A percentile compares a stretch with the other conserved stretches of the same genome.
Conservation (phyloP, 2,113 vertebrate species). For the human region DNA sequence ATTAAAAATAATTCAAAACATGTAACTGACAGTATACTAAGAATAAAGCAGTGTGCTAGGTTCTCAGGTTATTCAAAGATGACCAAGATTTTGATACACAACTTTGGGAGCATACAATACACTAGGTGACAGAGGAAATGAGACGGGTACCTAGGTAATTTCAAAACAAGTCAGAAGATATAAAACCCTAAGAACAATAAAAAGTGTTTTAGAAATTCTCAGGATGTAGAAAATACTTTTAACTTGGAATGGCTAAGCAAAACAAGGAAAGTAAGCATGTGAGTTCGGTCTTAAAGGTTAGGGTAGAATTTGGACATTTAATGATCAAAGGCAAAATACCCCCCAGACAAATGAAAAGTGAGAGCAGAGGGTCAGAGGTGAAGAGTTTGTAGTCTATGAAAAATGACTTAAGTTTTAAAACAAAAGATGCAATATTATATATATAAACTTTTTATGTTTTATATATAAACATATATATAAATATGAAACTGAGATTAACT, state of each 20-base stretch:
- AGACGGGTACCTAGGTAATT: neutral
- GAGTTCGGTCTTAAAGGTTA: neutral
- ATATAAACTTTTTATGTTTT: too few relatives aligned
- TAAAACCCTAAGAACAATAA: conserved; percentile 31
- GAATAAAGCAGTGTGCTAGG: neutral
- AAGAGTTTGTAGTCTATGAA: neutral
- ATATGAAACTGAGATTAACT: conserved; percentile 10
- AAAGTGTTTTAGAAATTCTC: neutral
- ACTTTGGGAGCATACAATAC: neutral
- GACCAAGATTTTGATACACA: neutral
- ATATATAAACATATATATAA: too few relatives aligned
- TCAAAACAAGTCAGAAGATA: conserved; percentile 17
- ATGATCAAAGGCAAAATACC: conserved; percentile 16
- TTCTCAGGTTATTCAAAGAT: neutral
- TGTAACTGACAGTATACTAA: neutral
- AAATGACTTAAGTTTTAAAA: conserved; percentile 22
- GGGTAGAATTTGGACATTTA: neutral
- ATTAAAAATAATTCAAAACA: conserved; percentile 14
- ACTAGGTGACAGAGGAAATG: neutral
- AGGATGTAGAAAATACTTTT: conserved; percentile 33
- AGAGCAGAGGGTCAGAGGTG: neutral
- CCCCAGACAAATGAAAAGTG: neutral
- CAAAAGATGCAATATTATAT: neutral
- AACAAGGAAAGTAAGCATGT: neutral
- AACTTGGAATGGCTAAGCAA: neutral